Conservation (phyloP, 2,888 invertebrate genomes). For the Agrenia bidenticulata region DNA sequence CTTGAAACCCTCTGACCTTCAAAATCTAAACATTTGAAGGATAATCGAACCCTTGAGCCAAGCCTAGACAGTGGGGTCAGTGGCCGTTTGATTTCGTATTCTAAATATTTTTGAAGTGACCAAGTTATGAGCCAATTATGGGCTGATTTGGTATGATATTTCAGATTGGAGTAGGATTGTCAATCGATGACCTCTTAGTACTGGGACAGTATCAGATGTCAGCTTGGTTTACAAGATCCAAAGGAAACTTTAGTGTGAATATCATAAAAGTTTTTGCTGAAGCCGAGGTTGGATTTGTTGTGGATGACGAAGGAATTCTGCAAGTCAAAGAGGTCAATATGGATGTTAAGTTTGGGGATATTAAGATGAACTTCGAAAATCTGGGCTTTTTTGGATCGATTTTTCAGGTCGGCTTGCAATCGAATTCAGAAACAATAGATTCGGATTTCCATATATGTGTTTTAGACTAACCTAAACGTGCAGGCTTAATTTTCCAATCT, state of each 20-base stretch:
- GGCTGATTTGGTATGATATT: no score
- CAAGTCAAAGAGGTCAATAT: slow-evolving; percentile 76
- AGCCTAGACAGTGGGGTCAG: slow-evolving; percentile 1
- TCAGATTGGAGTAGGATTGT: slow-evolving; percentile 71
- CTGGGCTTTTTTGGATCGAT: slow-evolving; percentile 72
- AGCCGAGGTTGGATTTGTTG: slow-evolving; percentile 69
- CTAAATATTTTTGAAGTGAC: no score
- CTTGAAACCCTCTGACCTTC: no score
- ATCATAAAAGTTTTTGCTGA: slow-evolving; percentile 69
- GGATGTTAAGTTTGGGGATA: slow-evolving; percentile 73
- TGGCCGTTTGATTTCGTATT: not conserved
- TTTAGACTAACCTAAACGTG: not conserved
- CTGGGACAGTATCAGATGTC: slow-evolving; percentile 73
- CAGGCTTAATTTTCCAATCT: not conserved
- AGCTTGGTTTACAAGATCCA: slow-evolving; percentile 68
- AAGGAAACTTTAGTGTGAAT: slow-evolving; percentile 75
- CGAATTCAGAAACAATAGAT: not conserved
- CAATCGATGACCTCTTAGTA: slow-evolving; percentile 70
- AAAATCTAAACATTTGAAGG: not conserved
- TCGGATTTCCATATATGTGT: not conserved
- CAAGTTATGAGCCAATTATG: no score
- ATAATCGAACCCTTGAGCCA: not conserved
- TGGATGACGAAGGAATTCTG: slow-evolving; percentile 70
- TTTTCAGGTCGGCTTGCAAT: slow-evolving; percentile 56
- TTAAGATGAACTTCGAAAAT: slow-evolving; percentile 79